Evolutionary conservation across 2,797 vertebrate species (phyloP), one percentile per base, ranked within the genome.

Genomic region (Pogoniulus pusillus): DNA sequence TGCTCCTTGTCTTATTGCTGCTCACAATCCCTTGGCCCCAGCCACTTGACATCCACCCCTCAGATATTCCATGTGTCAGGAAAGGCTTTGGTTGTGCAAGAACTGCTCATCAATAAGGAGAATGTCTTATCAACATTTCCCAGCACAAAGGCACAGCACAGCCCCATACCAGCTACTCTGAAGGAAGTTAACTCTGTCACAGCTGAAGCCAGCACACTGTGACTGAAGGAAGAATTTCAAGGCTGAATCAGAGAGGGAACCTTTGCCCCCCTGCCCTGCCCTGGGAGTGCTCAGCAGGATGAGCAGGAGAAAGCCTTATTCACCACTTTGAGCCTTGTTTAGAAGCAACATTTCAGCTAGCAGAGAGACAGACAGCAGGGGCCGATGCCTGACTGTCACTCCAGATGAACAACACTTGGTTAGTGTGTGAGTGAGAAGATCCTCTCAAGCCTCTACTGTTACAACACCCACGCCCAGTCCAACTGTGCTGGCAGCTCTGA

Each of bases 391-490:
- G 93, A 27, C 94, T 95, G 86, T 89, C 88, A 92, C 91, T 92
- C 83, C 91, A 95, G 93, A 92, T 75, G 93, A 93, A 94, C 75
- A 53, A 34, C 65, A 70, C 88, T 95, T 77, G 30, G 49, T 90
- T 76, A n/a, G 69, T 69, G 23, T 34, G 54, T 59, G 81, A 91
- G 68, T 43, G 83, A 95, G 75, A 95, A 81, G 63, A 93, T 55
- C 54, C 71, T 91, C 81, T 87, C 74, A 71, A 91, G 64, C 78
- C 69, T 93, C 1, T 0, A 65, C 74, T 86, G 77, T 65, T 90
- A 32, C 90, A 93, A 55, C 85, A 87, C 89, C 70, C 65, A 59
- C 69, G 3, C 53, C 51, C 26, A 72, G 87, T 90, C 92, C 91
- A 89, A 95, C 85, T 92, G 89, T 92, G 83, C 71, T 91, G 82